Conservation (phyloP, 2,888 invertebrate genomes). For the Antheraea assamensis region DNA sequence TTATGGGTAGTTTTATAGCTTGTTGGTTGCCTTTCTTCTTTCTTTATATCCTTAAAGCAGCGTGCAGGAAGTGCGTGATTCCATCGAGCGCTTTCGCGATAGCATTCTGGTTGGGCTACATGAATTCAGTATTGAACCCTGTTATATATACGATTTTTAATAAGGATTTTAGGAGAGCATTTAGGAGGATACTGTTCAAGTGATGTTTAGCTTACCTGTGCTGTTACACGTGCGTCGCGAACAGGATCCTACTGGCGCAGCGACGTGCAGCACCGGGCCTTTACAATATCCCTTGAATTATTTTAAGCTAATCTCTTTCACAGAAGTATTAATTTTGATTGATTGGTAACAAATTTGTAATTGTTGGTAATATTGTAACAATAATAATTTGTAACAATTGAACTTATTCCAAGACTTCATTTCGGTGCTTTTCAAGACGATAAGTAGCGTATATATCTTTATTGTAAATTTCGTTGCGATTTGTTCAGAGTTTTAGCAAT, state of each 20-base stretch:
- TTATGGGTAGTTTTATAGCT: constrained; percentile 99
- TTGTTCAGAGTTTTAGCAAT: no score
- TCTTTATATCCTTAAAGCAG: constrained; percentile 93
- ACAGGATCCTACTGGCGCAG: constrained; percentile 83
- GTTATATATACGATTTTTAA: constrained; percentile 98
- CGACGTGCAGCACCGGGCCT: constrained; percentile 84
- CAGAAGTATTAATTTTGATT: background rate
- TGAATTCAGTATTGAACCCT: constrained; percentile 97
- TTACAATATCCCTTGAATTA: constrained; percentile 74
- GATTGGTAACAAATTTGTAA: background rate
- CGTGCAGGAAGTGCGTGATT: constrained; percentile 88
- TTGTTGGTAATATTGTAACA: background rate
- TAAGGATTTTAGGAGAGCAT: constrained; percentile 97
- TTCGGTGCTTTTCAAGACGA: no score
- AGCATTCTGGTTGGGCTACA: constrained; percentile 98
- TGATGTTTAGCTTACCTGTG: constrained; percentile 94
- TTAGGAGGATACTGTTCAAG: constrained; percentile 97
- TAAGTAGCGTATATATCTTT: no score
- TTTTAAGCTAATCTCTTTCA: constrained; percentile 20
- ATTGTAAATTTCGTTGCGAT: no score
- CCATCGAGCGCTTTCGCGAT: constrained; percentile 93
- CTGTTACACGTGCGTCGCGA: constrained; percentile 89
- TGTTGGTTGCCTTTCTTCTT: constrained; percentile 99
- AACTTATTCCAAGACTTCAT: no score
- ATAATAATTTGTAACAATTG: no score